Base-by-base conservation (phyloP, 2,113 vertebrate genomes). In the Coturnix japonica region DNA sequence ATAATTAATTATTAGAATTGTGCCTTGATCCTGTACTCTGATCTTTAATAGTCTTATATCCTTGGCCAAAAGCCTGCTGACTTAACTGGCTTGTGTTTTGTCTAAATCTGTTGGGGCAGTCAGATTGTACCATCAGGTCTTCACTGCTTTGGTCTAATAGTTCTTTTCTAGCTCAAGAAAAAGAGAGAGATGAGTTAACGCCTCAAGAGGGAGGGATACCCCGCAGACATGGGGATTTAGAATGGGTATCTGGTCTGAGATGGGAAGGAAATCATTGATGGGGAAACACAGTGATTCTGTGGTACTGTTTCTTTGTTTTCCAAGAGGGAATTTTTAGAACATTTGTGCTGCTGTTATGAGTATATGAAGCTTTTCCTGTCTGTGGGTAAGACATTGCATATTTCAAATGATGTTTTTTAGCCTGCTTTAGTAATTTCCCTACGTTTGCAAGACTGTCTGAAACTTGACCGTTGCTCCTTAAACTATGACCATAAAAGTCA, bases 1-100 rank as follows among this genome's bases (percentile, higher is more conserved):
- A 66, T 94, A 95, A 95, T 96, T 95, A 95, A 95, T 96, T 96
- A 67, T 81, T 71, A 43, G 90, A 90, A 54, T 94, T 81, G 74
- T 79, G 77, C 60, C 73, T 87, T 71, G 79, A 81, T 91, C 69
- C 72, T 85, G n/a, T 72, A 78, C 82, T 87, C 78, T 74, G 64
- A 74, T 74, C 39, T n/a, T 93, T 70, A 67, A 37, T 43, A 89
- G 81, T 39, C 44, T 75, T 41, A 16, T 11, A n/a, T 9, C 23
- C 57, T 57, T 83, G 69, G 35, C 75, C 69, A 47, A 81, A 89
- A 89, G 51, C 56, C 39, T 85, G 47, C 39, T 87, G 64, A 49
- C 46, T 65, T 74, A 56, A 23, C 16, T 20, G 49, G 57, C 26
- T 22, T 73, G 7, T 51, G 26, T 47, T 93, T 87, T 60, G 53